Base-by-base conservation (phyloP, 2,797 vertebrate genomes). In the Pangasius larnaudii region DNA sequence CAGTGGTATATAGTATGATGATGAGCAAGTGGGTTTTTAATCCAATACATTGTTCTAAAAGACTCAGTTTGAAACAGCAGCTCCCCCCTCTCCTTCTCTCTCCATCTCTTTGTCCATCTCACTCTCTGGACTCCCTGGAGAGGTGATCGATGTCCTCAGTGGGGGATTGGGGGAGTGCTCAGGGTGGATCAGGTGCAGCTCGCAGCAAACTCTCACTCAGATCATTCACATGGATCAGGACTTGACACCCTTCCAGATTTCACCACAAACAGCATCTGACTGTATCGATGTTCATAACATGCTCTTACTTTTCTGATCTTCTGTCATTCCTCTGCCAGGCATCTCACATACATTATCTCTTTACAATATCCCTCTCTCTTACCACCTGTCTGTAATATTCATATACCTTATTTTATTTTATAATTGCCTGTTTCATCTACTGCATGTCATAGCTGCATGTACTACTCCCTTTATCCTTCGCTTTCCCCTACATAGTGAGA, bases 181-280 rank as follows among this genome's bases (percentile, higher is more conserved):
- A 85, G 78, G 33, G 39, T 90, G 83, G 89, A 72, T 89, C 91
- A 89, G 83, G 88, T 90, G 84, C 74, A 90, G 80, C 78, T 90
- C 58, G 86, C 86, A 80, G 87, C 88, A 81, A 80, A 82, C 82
- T 51, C 80, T 63, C 36, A 13, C 79, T 90, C 74, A 77, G 82
- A 89, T 88, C 78, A 49, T 75, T 90, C 59, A 9, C 49, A 90
- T 90, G 80, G 88, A 92, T 87, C 89, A 78, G 75, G 58, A 77
- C 77, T 65, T 77, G 87, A 85, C 81, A 88, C 81, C 46, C 30
- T n/a, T 67, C 59, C 65, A 79, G 51, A 65, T 80, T 78, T 61
- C 67, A 36, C 42, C 49, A 58, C 79, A 83, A 86, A 87, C 82
- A 42, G n/a, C 53, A 42, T 85, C 51, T 46, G 61, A 59, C n/a